Evolutionary conservation across 2,113 vertebrate genomes (phyloP).

Genomic region (Chaetorhynchus papuensis): DNA sequence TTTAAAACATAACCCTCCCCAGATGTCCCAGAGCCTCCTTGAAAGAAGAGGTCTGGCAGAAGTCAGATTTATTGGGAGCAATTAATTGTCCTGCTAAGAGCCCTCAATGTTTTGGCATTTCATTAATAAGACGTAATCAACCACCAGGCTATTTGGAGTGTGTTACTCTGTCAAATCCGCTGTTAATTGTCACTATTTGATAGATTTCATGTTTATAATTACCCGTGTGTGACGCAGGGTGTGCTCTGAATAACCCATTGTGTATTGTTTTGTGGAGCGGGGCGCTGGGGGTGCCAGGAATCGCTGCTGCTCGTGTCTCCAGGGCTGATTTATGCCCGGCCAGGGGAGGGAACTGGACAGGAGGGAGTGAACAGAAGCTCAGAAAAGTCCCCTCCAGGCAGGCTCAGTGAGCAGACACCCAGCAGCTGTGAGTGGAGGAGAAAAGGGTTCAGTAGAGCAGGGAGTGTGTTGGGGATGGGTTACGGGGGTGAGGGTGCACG

Average conservation of each 20-base stretch:
- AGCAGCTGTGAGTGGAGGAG: background rate
- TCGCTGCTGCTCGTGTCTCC: background rate
- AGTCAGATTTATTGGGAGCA: conserved; percentile 13
- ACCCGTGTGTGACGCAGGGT: conserved; percentile 31
- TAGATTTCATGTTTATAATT: conserved; percentile 49
- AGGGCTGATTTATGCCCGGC: background rate
- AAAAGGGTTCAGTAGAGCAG: background rate
- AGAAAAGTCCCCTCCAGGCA: background rate
- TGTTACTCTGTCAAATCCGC: conserved; percentile 27
- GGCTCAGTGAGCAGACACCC: background rate
- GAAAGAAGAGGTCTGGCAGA: background rate
- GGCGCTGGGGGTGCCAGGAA: conserved; percentile 1
- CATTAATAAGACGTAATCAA: conserved; percentile 19
- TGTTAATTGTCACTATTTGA: conserved; percentile 41
- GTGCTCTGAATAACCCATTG: conserved; percentile 51
- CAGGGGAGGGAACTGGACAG: background rate
- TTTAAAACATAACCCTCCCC: conserved; percentile 18
- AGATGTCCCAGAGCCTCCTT: conserved; percentile 15
- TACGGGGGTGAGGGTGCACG: background rate
- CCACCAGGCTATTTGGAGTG: background rate
- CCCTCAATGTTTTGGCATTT: conserved; percentile 31
- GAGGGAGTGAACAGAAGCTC: background rate
- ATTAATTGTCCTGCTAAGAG: conserved; percentile 47
- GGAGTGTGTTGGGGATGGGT: background rate
- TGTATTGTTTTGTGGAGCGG: conserved; percentile 32